Evolutionary conservation across 1,140 invertebrate species (phyloP).

Genomic region (Cecropterus lyciades): DNA sequence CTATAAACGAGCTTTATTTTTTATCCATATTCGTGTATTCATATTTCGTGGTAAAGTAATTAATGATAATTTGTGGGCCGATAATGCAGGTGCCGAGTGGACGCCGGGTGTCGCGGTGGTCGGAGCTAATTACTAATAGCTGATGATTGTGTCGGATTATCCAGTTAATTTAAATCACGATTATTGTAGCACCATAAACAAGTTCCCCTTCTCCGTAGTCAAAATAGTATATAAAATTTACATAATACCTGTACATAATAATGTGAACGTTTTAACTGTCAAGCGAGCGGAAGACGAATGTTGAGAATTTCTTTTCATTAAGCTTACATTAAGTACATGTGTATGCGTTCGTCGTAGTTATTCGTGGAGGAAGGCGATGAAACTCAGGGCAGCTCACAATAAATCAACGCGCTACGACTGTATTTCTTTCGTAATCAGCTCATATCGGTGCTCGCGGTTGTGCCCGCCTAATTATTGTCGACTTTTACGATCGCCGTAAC

Average conservation of each 20-base stretch:
- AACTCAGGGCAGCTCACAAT: conserved; percentile 63
- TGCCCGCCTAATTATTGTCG: conserved; percentile 81
- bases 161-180: conserved; percentile 32
- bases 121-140: conserved; percentile 45
- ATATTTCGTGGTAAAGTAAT: conserved; percentile 40
- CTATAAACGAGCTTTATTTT: conserved; percentile 17
- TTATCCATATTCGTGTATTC: conserved; percentile 34
- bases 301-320: conserved; percentile 67
- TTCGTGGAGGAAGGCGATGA: conserved; percentile 59
- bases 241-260: conserved; percentile 17
- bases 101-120: conserved; percentile 38
- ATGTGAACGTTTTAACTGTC: conserved; percentile 43
- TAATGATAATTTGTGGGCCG: conserved; percentile 45
- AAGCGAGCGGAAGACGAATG: conserved; percentile 52
- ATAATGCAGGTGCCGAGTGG: conserved; percentile 30
- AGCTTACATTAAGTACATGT: conserved; percentile 56
- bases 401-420: conserved; percentile 78
- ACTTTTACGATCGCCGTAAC: conserved; percentile 81
- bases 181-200: conserved; percentile 16
- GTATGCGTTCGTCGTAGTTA: conserved; percentile 40
- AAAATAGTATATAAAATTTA: conserved; percentile 17
- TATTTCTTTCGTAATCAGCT: conserved; percentile 83
- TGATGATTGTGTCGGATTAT: conserved; percentile 44
- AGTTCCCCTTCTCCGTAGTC: conserved; percentile 8
- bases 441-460: conserved; percentile 78